Percentiles rank a stretch among this genome's conserved stretches.
These are phyloP conservation scores for Prionailurus bengalensis DNA, from an alignment of 2,113 vertebrate genomes.

Conservation along the genomic window DNA sequence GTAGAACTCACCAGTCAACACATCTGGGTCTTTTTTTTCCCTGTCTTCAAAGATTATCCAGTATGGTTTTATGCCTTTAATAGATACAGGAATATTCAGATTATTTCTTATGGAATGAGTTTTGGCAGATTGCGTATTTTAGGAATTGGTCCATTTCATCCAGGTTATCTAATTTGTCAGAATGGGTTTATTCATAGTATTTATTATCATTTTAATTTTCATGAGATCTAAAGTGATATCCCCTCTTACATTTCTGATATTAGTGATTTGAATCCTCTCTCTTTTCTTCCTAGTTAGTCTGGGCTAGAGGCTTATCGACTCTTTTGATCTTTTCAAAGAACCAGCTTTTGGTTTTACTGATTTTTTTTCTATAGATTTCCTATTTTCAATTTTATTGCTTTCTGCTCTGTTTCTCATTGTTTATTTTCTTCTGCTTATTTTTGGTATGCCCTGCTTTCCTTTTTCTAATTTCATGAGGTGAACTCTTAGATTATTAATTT, in stretches of 20 bases:
- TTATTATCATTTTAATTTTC: background rate
- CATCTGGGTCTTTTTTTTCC: background rate
- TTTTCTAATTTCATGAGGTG: background rate
- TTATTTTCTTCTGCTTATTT: background rate
- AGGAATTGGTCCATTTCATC: background rate
- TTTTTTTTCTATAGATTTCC: background rate
- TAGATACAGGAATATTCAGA: background rate
- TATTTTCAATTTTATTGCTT: background rate
- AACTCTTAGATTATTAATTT: background rate
- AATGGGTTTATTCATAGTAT: background rate
- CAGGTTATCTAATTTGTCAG: background rate
- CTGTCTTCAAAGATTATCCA: background rate
- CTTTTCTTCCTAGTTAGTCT: background rate
- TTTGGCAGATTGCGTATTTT: background rate
- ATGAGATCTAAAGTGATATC: background rate
- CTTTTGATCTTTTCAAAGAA: background rate
- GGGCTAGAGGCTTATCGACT: background rate
- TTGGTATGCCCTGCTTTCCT: background rate
- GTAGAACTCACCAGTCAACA: background rate
- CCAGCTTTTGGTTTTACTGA: background rate
- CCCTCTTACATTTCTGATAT: background rate
- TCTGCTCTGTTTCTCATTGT: background rate
- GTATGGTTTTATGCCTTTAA: background rate
- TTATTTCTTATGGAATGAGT: background rate
- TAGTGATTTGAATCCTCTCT: background rate